Evolutionary conservation across 2,888 invertebrate genomes (phyloP), one percentile per base, ranked within the genome.

Genomic region (Pseudanteris insignis): DNA sequence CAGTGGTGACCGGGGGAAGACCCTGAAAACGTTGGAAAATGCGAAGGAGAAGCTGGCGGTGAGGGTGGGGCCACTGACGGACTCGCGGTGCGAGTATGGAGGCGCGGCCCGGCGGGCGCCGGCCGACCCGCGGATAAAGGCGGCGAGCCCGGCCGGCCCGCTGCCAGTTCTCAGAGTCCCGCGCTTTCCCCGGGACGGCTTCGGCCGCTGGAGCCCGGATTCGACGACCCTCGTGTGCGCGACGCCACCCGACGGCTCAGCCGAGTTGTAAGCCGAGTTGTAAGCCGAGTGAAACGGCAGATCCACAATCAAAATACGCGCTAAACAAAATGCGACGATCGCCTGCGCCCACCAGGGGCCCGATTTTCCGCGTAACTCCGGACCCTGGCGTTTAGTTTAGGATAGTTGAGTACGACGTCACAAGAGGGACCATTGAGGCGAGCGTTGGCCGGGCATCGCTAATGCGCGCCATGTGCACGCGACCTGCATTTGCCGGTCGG

Each of bases 31-130:
- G 24, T 72, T 73, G 30, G 70, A 70, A 58, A 79, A 79, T 67
- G 79, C 79, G 67, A 79, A 78, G 67, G 79, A 79, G 63, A 79
- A 79, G 71, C 83, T 87, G 70, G 86, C 85, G 67, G 89, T 89
- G 65, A 89, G 89, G 81, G 84, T 90, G 80, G 91, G 90, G 79
- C 87, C 88, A 59, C 80, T 88, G 55, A 82, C 86, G 57, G 86
- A 86, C 74, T 85, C 85, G 71, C 85, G 86, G 57, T 87, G 88
- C 78, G 86, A 87, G 78, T 88, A 80, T 74, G 77, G 75, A 67
- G 59, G 51, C 53, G 37, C 26, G 37, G 46, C 41, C 54, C 60
- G 48, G 63, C 64, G 64, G 64, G 62, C 58, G 55, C 34, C 50
- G 30, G 64, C 63, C 59, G 63, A 51, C 41, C 47, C 50, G 47